Conservation (phyloP, 2,888 invertebrate genomes). For the Meta bourneti region DNA sequence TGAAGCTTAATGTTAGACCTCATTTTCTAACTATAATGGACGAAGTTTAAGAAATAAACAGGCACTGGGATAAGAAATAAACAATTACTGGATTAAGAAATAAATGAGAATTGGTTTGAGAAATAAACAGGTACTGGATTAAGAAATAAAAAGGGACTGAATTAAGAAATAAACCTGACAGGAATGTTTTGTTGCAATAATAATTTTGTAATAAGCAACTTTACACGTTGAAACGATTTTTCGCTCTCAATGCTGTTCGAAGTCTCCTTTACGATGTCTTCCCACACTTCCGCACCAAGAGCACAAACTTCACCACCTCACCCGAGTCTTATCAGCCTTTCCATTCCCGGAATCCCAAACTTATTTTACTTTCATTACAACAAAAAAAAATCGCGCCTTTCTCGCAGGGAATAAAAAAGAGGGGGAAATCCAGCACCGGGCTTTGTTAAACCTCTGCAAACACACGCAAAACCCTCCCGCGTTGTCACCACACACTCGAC, state of each 20-base stretch:
- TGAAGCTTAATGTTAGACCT: too few relatives aligned
- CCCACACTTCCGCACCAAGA: neutral
- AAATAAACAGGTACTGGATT: too few relatives aligned
- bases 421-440: constrained; percentile 4
- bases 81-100: too few relatives aligned
- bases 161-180: too few relatives aligned
- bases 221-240: too few relatives aligned
- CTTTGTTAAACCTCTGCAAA: constrained; percentile 22
- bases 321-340: neutral
- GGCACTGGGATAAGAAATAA: too few relatives aligned
- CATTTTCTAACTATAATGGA: too few relatives aligned
- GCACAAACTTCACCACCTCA: neutral
- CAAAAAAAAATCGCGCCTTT: constrained; percentile 9
- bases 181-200: too few relatives aligned
- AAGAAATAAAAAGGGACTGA: too few relatives aligned
- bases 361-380: constrained; percentile 10
- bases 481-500: constrained; percentile 9
- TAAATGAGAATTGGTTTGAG: too few relatives aligned
- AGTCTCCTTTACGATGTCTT: neutral
- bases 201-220: too few relatives aligned
- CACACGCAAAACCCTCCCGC: constrained; percentile 17
- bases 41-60: too few relatives aligned
- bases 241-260: neutral
- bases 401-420: neutral
- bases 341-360: neutral